Evolutionary conservation across 2,888 invertebrate species (phyloP), one percentile per base, ranked within the genome.

Genomic region (Elysia crispata): DNA sequence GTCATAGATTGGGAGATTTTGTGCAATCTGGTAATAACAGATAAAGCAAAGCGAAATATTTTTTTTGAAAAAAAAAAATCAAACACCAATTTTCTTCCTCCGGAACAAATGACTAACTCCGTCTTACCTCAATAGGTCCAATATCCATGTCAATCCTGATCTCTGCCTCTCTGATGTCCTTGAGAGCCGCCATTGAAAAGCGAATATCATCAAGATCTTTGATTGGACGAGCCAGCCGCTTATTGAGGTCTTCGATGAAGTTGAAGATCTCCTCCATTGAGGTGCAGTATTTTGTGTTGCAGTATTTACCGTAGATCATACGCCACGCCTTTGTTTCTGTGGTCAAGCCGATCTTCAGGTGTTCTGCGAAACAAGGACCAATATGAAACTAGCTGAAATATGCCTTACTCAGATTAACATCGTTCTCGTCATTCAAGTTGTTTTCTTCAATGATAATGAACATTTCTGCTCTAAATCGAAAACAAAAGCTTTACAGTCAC

Each of bases 71-170:
- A n/a, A n/a, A n/a, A n/a, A n/a, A n/a, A n/a, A n/a, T n/a, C n/a
- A n/a, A n/a, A n/a, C n/a, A n/a, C n/a, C n/a, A n/a, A n/a, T n/a
- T n/a, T n/a, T n/a, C n/a, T n/a, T n/a, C n/a, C n/a, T n/a, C n/a
- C n/a, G 11, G 41, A 41, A 11, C 3, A 41, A 11, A 11, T 41
- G 3, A 41, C 41, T 67, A 25, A 3, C 6, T 18, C 11, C 11
- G 1, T 67, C 77, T 70, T 76, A 91, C 96, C 94, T 98, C 98
- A 84, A 98, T 97, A 0, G 98, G 98, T 89, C 96, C 96, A 81
- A 98, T 97, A 89, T 95, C 95, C 73, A 98, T 93, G 90, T 98
- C 98, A 95, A 98, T 97, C 88, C 97, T 97, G 25, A 98, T 97
- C 92, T 98, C 98, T 90, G 97, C 96, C 86, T 98, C 97, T 6